Base-by-base conservation (phyloP, 2,888 invertebrate genomes). In the Ectemnius continuus region DNA sequence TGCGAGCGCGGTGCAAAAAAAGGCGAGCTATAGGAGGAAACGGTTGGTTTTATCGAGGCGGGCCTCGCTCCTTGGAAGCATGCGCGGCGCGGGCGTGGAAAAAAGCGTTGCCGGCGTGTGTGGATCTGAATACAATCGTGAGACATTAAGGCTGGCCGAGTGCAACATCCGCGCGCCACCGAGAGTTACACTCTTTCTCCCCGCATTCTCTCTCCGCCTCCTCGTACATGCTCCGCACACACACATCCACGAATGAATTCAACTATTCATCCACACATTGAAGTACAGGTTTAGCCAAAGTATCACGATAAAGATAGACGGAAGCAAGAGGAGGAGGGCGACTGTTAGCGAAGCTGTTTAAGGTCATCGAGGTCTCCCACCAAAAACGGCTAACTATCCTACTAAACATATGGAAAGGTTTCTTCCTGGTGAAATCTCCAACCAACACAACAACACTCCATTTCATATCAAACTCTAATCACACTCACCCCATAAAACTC, bases 41-140 rank as follows among this genome's bases (percentile, higher is more conserved):
- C 76, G 68, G 45, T 23, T 2, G 36, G 52, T 4, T 65, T 60
- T 71, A 63, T 67, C 75, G 64, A 61, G 2, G 52, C 68, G 60
- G 28, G 70, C 64, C 56, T 67, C 67, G 16, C 66, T 63, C 70
- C 57, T 63, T 67, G 78, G 72, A 75, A 73, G 64, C 68, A 23
- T 23, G 52, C 57, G 58, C 47, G 13, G 58, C 47, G 13, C 48
- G 61, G 64, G 66, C 75, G 72, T 72, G 63, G 73, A 75, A 81
- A 80, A 82, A 80, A n/a, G n/a, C n/a, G n/a, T n/a, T n/a, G n/a
- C n/a, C n/a, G n/a, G n/a, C n/a, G n/a, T n/a, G n/a, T 11, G 20
- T 13, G 69, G 76, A 84, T 84, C 82, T 81, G 78, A 84, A 84
- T 84, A 84, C 80, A 84, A 84, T 84, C 78, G 81, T 75, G 80